Evolutionary conservation across 2,888 invertebrate genomes (phyloP).

Genomic region (Eulithis prunata): DNA sequence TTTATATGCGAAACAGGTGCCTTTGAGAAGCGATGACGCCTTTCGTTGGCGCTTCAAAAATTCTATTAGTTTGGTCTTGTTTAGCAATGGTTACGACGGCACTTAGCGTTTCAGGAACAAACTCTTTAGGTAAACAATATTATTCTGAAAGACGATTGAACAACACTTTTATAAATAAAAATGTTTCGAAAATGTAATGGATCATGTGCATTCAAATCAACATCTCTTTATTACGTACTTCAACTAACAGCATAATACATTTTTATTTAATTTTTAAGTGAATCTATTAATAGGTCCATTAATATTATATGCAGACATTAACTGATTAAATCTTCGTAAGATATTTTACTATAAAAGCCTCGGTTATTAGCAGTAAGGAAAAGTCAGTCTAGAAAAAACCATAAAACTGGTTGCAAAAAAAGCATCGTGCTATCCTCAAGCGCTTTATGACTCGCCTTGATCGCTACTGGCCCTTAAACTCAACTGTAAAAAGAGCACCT

Average conservation of each 20-base stretch:
- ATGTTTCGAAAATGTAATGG: too few relatives aligned
- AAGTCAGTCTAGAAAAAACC: background rate
- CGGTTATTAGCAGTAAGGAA: background rate
- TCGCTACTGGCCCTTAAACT: background rate
- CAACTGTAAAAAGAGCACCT: conserved; percentile 3
- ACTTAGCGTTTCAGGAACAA: conserved; percentile 1
- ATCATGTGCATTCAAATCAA: too few relatives aligned
- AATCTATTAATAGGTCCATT: conserved; percentile 2
- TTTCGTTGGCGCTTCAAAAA: conserved; percentile 57
- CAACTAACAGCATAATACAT: background rate
- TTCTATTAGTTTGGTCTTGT: conserved; percentile 57
- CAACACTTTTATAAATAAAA: background rate
- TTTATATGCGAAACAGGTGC: conserved; percentile 81
- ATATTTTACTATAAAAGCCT: background rate
- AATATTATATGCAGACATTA: conserved; percentile 2
- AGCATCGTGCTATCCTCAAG: background rate
- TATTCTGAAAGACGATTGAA: background rate
- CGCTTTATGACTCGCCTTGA: background rate
- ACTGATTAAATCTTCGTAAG: background rate
- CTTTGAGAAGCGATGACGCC: conserved; percentile 74
- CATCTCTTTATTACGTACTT: background rate
- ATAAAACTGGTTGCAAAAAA: background rate
- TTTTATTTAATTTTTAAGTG: background rate
- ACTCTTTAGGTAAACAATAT: background rate
- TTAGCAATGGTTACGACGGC: conserved; percentile 11